Evolutionary conservation across 2,113 vertebrate species (phyloP).

Genomic region (Puma concolor): DNA sequence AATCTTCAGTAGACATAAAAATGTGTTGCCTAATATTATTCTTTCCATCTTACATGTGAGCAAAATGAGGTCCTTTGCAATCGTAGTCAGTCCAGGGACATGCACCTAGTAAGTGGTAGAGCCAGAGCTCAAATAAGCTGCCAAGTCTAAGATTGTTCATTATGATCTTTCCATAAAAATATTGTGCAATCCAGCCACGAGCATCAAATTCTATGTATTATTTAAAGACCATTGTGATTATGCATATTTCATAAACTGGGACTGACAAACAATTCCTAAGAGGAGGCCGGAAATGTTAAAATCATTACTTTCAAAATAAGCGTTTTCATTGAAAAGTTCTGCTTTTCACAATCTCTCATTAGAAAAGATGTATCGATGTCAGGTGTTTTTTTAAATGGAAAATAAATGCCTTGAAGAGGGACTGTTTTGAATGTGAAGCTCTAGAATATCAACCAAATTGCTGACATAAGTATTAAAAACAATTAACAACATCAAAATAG

Average conservation of each 20-base stretch:
- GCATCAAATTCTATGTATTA: constrained; percentile 52
- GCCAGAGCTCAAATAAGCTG: neutral
- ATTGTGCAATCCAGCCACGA: neutral
- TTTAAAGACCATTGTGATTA: constrained; percentile 61
- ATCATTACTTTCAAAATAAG: constrained; percentile 46
- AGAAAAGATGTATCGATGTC: constrained; percentile 8
- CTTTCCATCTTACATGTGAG: neutral
- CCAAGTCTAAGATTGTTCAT: neutral
- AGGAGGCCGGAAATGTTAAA: constrained; percentile 36
- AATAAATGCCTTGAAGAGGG: constrained; percentile 23
- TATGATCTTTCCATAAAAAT: neutral
- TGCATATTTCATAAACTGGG: constrained; percentile 61
- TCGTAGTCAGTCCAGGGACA: neutral
- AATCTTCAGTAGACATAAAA: neutral
- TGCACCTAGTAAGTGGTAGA: neutral
- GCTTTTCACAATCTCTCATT: constrained; percentile 26
- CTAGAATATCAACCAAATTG: neutral
- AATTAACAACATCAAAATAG: constrained; percentile 68
- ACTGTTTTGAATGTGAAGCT: constrained; percentile 49
- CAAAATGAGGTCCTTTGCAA: neutral
- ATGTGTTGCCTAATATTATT: neutral
- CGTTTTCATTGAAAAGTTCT: constrained; percentile 30
- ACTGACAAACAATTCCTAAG: constrained; percentile 37
- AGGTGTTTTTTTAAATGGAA: constrained; percentile 58
- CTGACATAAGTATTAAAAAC: constrained; percentile 56